Percentiles rank a stretch among this genome's conserved stretches.
These are phyloP conservation scores for Pungitius pungitius DNA, from an alignment of 2,113 vertebrate species.

Conservation along the genomic window DNA sequence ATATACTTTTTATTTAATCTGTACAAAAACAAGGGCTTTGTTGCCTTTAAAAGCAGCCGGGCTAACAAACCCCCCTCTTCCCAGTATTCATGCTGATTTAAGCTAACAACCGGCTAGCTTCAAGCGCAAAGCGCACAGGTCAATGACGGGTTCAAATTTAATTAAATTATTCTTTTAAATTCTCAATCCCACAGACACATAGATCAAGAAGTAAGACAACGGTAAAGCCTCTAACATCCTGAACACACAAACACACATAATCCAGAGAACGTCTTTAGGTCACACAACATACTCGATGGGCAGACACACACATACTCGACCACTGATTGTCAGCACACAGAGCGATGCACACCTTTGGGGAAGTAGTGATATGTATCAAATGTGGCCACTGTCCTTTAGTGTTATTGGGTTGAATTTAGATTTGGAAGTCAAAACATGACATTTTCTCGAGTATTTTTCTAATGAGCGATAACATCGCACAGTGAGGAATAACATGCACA, in stretches of 20 bases:
- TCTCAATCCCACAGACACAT: constrained; percentile 10
- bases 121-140: not conserved
- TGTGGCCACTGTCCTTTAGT: constrained; percentile 4
- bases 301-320: constrained; percentile 9
- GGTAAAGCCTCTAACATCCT: constrained; percentile 9
- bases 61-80: not conserved
- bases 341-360: constrained; percentile 56
- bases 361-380: constrained; percentile 42
- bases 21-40: not conserved
- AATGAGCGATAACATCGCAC: not conserved
- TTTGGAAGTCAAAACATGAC: constrained; percentile 3
- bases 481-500: not conserved
- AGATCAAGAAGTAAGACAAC: not conserved
- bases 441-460: not conserved
- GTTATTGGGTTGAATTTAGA: constrained; percentile 7
- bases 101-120: not conserved
- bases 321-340: constrained; percentile 75
- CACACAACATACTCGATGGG: constrained; percentile 28
- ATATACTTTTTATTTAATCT: not conserved
- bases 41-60: not conserved
- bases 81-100: constrained; percentile 23
- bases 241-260: constrained; percentile 13
- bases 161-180: constrained; percentile 4
- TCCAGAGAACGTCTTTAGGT: constrained; percentile 37
- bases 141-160: not conserved